Conservation (phyloP, 2,797 vertebrate genomes). For the Loris lydekkerianus region DNA sequence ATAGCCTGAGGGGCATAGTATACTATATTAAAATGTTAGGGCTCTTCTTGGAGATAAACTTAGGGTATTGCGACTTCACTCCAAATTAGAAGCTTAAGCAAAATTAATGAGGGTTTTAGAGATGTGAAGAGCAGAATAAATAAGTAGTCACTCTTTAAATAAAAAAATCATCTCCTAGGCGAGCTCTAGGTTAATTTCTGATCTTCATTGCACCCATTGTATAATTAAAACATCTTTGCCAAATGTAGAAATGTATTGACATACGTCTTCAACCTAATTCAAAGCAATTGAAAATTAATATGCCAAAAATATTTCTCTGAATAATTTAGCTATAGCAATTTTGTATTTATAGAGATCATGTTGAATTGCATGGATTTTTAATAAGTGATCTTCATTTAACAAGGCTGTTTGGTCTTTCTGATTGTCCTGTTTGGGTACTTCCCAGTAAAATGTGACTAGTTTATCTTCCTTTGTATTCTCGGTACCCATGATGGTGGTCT, state of each 20-base stretch:
- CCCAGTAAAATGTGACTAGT: neutral
- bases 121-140: conserved; percentile 74
- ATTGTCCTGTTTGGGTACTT: neutral
- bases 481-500: neutral
- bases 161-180: conserved; percentile 57
- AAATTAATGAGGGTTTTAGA: conserved; percentile 84
- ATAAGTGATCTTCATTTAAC: neutral
- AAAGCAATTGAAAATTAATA: conserved; percentile 69
- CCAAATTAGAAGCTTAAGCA: conserved; percentile 76
- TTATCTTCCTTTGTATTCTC: neutral
- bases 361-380: neutral
- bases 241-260: conserved; percentile 60
- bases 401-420: neutral
- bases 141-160: conserved; percentile 79
- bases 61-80: conserved; percentile 33
- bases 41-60: conserved; percentile 66
- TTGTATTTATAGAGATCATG: neutral
- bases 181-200: conserved; percentile 62
- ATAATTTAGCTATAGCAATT: conserved; percentile 13
- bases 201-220: neutral
- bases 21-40: conserved; percentile 69
- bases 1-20: conserved; percentile 60
- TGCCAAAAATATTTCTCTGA: conserved; percentile 44
- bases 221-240: conserved; percentile 75
- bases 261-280: neutral